These are phyloP conservation scores for Molorchus minor DNA, from an alignment of 2,888 invertebrate genomes.

Conservation along the genomic window DNA sequence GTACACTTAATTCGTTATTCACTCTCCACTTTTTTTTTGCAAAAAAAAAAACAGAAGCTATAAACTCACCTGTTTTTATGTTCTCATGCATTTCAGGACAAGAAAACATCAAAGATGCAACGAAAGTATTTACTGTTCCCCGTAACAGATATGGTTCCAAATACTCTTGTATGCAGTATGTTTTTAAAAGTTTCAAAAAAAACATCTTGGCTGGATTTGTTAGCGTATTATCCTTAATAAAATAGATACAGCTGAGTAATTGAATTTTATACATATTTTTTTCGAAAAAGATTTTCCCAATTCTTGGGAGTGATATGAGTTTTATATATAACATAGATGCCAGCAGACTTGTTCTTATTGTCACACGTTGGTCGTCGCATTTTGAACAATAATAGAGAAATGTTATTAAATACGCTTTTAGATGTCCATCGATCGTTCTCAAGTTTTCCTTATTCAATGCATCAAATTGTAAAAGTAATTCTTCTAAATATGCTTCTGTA, in stretches of 20 bases:
- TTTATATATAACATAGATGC: constrained; percentile 43
- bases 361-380: constrained; percentile 31
- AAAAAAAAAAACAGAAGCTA: too few relatives aligned
- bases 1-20: too few relatives aligned
- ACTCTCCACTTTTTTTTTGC: too few relatives aligned
- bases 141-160: constrained; percentile 25
- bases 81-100: too few relatives aligned
- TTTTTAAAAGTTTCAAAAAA: constrained; percentile 36
- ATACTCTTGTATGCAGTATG: constrained; percentile 27
- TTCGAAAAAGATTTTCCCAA: constrained; percentile 44
- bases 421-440: constrained; percentile 41
- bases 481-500: constrained; percentile 41
- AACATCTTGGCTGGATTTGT: constrained; percentile 26
- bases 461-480: constrained; percentile 40
- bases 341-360: constrained; percentile 35
- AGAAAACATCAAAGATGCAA: constrained; percentile 32
- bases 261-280: constrained; percentile 37
- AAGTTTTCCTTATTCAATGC: constrained; percentile 38
- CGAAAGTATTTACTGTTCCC: constrained; percentile 36
- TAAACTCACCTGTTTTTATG: too few relatives aligned
- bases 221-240: constrained; percentile 23
- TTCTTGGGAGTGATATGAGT: constrained; percentile 38
- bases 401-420: constrained; percentile 45
- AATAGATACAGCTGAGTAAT: constrained; percentile 27
- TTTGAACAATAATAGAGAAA: constrained; percentile 46